phyloP scores from a whole-genome alignment of 2,888 invertebrate genomes.

The Hypsopygia costalis region DNA sequence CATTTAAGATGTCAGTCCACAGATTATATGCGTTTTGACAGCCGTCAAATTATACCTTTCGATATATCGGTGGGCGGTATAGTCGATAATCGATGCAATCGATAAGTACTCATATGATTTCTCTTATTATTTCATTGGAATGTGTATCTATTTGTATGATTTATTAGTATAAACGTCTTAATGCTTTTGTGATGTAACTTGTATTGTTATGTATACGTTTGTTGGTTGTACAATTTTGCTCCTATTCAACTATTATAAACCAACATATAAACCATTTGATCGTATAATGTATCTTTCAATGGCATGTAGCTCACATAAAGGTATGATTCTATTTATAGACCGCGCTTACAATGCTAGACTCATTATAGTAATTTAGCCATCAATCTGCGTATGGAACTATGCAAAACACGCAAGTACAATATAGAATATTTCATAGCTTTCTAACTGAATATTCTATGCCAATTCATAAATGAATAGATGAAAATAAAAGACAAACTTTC shows the following conservation, averaged over 20 bases:
- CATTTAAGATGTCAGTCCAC: slow-evolving; percentile 15
- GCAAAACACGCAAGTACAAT: slow-evolving; percentile 2
- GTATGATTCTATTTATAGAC: too few relatives aligned
- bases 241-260: too few relatives aligned
- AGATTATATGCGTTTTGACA: slow-evolving; percentile 27
- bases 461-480: background rate
- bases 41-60: slow-evolving; percentile 25
- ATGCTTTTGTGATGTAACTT: slow-evolving; percentile 5
- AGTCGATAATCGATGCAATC: slow-evolving; percentile 14
- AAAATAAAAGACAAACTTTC: background rate
- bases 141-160: slow-evolving; percentile 16
- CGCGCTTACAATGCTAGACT: too few relatives aligned
- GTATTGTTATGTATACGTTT: background rate
- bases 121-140: slow-evolving; percentile 1
- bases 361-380: slow-evolving; percentile 18
- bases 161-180: slow-evolving; percentile 29
- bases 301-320: too few relatives aligned
- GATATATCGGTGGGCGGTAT: slow-evolving; percentile 24
- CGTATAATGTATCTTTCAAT: too few relatives aligned
- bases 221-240: too few relatives aligned
- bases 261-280: too few relatives aligned
- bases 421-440: background rate
- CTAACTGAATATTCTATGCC: background rate
- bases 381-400: slow-evolving; percentile 2
- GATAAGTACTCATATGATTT: slow-evolving; percentile 10